These are phyloP conservation scores for Nycticorax nycticorax DNA, from an alignment of 2,113 vertebrate genomes.

Conservation along the genomic window DNA sequence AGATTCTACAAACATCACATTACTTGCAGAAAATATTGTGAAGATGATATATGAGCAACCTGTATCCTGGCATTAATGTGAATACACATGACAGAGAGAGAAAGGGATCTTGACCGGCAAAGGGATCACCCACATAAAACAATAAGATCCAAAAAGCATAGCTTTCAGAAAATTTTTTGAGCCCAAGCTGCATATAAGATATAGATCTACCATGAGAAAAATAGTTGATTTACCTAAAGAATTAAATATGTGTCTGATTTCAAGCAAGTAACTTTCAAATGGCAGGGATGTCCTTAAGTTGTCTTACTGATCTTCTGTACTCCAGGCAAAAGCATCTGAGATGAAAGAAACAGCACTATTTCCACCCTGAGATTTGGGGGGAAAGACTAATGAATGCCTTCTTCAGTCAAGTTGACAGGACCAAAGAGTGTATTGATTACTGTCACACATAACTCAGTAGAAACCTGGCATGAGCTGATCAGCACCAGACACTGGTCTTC, in stretches of 20 bases:
- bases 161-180: neutral
- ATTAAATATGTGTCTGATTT: neutral
- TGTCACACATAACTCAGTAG: neutral
- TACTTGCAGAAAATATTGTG: neutral
- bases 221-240: neutral
- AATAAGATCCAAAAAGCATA: neutral
- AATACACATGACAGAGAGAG: neutral
- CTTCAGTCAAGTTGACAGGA: neutral
- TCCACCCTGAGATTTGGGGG: neutral
- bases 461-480: neutral
- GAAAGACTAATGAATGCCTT: neutral
- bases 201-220: neutral
- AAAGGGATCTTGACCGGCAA: neutral
- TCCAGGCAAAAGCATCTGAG: fast-evolving
- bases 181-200: neutral
- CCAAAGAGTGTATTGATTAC: neutral
- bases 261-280: neutral
- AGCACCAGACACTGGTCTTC: neutral
- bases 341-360: neutral
- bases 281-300: neutral
- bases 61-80: neutral
- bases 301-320: neutral
- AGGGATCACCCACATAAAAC: neutral
- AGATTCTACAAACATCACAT: neutral
- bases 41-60: neutral